These are phyloP conservation scores for Clarias batrachus DNA, from an alignment of 2,113 vertebrate species.

Conservation along the genomic window DNA sequence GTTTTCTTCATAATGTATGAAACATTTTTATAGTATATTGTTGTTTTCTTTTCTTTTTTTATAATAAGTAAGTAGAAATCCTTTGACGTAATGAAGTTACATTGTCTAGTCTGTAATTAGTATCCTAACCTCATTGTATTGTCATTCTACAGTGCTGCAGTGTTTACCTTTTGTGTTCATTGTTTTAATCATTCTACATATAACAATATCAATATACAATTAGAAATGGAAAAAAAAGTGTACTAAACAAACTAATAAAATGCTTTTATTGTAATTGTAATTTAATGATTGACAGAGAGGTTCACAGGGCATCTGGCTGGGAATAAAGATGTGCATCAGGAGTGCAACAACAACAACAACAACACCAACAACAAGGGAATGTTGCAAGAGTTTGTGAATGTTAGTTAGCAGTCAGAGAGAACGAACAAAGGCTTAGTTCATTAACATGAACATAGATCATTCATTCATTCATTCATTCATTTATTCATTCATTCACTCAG, in stretches of 20 bases:
- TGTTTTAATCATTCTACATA: background rate
- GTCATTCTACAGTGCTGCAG: background rate
- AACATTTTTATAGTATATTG: background rate
- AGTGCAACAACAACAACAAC: background rate
- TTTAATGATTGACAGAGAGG: background rate
- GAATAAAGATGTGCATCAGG: background rate
- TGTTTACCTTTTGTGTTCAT: background rate
- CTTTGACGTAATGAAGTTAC: background rate
- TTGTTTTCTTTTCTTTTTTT: background rate
- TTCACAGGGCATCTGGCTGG: background rate
- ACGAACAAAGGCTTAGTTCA: background rate
- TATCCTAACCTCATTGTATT: background rate
- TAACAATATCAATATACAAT: background rate
- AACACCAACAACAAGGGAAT: background rate
- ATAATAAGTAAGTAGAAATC: background rate
- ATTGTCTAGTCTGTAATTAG: background rate
- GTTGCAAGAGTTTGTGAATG: background rate
- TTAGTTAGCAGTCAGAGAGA: background rate
- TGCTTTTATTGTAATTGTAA: background rate
- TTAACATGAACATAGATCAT: background rate
- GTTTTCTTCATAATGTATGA: background rate
- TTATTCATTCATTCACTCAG: background rate
- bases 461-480: background rate
- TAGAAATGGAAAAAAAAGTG: background rate
- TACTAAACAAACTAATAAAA: background rate